These are phyloP conservation scores for Rhingia rostrata DNA, from an alignment of 2,888 invertebrate species.

Conservation along the genomic window DNA sequence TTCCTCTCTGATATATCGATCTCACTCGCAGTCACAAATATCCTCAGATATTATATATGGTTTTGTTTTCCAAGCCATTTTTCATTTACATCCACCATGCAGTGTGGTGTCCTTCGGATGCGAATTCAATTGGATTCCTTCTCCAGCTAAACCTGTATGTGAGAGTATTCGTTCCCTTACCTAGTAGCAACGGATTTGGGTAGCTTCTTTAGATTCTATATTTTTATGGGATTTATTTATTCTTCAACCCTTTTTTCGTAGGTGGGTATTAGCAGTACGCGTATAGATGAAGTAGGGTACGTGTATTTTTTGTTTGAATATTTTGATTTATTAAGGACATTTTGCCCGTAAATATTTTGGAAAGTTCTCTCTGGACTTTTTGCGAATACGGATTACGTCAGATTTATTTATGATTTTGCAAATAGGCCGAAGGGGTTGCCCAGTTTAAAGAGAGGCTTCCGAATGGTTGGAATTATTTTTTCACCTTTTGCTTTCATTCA, in stretches of 20 bases:
- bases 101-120: slow-evolving; percentile 33
- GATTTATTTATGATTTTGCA: neutral
- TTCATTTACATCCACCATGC: slow-evolving; percentile 45
- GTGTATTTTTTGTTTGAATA: slow-evolving; percentile 1
- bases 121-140: slow-evolving; percentile 41
- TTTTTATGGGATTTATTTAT: slow-evolving; percentile 6
- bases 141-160: slow-evolving; percentile 7
- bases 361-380: neutral
- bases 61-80: slow-evolving; percentile 60
- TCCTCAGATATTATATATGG: slow-evolving; percentile 38
- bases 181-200: slow-evolving; percentile 1
- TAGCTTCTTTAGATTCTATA: slow-evolving; percentile 12
- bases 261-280: neutral
- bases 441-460: neutral
- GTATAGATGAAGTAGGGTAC: slow-evolving; percentile 11
- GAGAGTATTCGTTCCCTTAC: neutral
- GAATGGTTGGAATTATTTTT: too few relatives aligned
- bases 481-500: too few relatives aligned
- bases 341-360: slow-evolving; percentile 29
- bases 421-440: neutral
- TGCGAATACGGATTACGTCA: neutral
- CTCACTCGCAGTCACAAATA: slow-evolving; percentile 26
- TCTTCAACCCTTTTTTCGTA: neutral
- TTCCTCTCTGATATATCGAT: slow-evolving; percentile 42
- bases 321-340: slow-evolving; percentile 47